A percentile compares a stretch with the other conserved stretches of the same genome.
Evolutionary conservation across 2,888 invertebrate species (phyloP).

Genomic region (Gastrophysa polygoni): DNA sequence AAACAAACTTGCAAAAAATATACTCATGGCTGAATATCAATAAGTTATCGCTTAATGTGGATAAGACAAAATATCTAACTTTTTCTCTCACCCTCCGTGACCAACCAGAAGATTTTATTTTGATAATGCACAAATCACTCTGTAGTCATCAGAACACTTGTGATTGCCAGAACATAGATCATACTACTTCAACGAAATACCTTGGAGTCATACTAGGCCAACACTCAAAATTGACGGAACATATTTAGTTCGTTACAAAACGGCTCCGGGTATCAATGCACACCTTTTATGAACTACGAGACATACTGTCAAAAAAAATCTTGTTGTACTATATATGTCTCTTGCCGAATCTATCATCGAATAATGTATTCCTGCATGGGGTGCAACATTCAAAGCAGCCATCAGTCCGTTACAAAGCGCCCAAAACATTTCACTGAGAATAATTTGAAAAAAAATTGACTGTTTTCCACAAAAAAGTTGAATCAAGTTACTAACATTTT

Average conservation of each 20-base stretch:
- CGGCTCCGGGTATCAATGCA: background rate
- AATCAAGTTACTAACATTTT: background rate
- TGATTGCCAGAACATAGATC: too few species aligned
- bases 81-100: background rate
- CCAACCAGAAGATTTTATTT: background rate
- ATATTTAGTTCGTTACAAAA: background rate
- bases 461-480: background rate
- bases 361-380: constrained; percentile 1
- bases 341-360: constrained; percentile 1
- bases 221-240: too few species aligned
- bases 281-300: background rate
- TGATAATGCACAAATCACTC: background rate
- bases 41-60: background rate
- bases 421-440: background rate
- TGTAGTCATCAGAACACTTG: too few species aligned
- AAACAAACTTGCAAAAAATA: background rate
- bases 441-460: background rate
- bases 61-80: background rate
- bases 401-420: background rate
- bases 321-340: background rate
- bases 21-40: background rate
- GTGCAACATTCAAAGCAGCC: constrained; percentile 1
- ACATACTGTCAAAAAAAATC: background rate
- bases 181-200: background rate
- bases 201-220: background rate